Base-by-base conservation (phyloP, 2,888 invertebrate species). In the Ashinkailepas kermadecensis region DNA sequence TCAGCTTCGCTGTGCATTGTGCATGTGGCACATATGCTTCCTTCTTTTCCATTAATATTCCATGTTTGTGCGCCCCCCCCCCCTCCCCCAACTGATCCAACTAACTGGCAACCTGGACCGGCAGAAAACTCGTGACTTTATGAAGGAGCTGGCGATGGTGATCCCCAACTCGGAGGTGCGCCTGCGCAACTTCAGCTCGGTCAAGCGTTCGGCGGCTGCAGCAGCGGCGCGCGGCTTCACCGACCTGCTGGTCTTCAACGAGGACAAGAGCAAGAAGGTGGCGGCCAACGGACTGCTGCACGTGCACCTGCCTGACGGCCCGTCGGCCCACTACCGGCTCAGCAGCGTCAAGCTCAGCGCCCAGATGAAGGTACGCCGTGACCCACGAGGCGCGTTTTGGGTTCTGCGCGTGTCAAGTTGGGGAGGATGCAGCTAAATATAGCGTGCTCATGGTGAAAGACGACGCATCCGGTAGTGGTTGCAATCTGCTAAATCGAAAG, bases 301-400 rank as follows among this genome's bases (percentile, higher is more conserved):
- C 7, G 93, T 96, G 83, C 99, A 99, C 89, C 89, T 99, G 83
- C 99, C 99, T 0, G 92, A 95, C 85, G 99, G 99, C 0, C 99
- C 99, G 0, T 99, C 99, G 0, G 96, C 97, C 23, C 95, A 96
- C 88, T 99, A 99, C 87, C 94, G 95, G 87, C 87, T 99, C 39
- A 95, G 95, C 85, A 97, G 94, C 87, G 95, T 98, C 0, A 94
- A 93, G 87, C 92, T 97, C 54, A 58, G 58, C 13, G 58, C 79
- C 57, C 56, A 58, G 25, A 57, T 79, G 23, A 23, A 25, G 79
- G 79, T 79, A 59, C 58, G 79, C n/a, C 4, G 39, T 39, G 39
- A 39, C 39, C 1, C 4, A 59, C 59, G 59, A 15, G 59, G 59
- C 7, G 15, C 1, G 7, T 1, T 59, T 15, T 67, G 65, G 65